Conservation (phyloP, 2,797 vertebrate genomes). For the Gymnothorax javanicus region DNA sequence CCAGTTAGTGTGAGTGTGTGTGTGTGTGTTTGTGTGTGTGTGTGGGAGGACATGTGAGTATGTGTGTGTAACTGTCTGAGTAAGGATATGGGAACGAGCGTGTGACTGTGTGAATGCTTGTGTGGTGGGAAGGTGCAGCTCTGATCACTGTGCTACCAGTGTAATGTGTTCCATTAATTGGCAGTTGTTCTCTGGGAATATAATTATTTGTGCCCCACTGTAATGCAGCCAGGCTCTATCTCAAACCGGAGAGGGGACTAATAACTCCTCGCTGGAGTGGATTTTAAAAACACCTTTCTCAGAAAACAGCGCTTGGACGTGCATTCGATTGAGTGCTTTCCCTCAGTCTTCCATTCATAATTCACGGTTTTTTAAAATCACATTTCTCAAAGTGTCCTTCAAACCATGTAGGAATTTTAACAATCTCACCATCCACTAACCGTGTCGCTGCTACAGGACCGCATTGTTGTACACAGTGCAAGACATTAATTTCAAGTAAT, state of each 20-base stretch:
- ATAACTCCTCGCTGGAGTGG: background rate
- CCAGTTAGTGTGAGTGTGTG: too few species aligned
- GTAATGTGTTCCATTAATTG: background rate
- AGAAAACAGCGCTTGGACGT: too few species aligned
- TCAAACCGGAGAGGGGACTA: background rate
- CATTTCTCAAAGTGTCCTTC: background rate
- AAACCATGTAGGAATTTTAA: background rate
- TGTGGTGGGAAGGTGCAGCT: background rate
- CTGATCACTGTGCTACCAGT: background rate
- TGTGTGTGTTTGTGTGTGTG: too few species aligned
- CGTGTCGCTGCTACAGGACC: too few species aligned
- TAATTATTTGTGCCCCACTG: background rate
- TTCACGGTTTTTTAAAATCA: background rate
- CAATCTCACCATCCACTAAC: background rate
- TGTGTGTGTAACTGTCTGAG: too few species aligned
- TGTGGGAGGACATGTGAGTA: too few species aligned
- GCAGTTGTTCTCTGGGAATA: background rate
- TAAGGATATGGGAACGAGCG: too few species aligned
- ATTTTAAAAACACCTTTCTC: background rate
- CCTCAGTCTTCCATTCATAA: slow-evolving; percentile 7
- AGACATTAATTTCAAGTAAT: too few species aligned
- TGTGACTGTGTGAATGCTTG: background rate
- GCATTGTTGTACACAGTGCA: too few species aligned
- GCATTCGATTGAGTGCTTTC: background rate
- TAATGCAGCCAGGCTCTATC: background rate